A percentile compares a stretch with the other conserved stretches of the same genome.
Conservation (phyloP, 2,888 invertebrate genomes). For the Ophraella communa region DNA sequence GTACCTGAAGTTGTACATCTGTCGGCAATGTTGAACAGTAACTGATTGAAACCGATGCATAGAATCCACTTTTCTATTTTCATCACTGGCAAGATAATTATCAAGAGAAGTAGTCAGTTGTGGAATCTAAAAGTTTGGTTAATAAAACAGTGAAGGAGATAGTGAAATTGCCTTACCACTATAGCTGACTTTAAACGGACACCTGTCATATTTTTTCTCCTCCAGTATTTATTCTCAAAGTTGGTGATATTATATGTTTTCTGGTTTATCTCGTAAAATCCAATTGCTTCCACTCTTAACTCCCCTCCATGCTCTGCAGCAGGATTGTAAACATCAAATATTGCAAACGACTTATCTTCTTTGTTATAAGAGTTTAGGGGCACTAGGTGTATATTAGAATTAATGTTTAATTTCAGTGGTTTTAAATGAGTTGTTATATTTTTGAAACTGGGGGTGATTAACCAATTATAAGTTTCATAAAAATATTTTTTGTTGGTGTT, state of each 20-base stretch:
- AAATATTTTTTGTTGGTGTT: constrained; percentile 39
- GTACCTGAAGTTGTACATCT: constrained; percentile 74
- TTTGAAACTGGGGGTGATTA: constrained; percentile 51
- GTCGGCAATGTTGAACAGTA: constrained; percentile 65
- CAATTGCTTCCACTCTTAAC: constrained; percentile 61
- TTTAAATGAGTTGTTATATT: constrained; percentile 52
- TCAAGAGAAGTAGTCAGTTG: constrained; percentile 52
- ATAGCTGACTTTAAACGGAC: constrained; percentile 64
- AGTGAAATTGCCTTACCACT: constrained; percentile 57
- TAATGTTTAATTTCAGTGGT: constrained; percentile 58
- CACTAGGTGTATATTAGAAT: constrained; percentile 61
- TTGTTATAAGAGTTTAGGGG: constrained; percentile 32
- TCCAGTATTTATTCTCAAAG: constrained; percentile 53
- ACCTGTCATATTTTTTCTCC: constrained; percentile 64
- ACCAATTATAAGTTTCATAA: constrained; percentile 56
- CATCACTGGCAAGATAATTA: constrained; percentile 63
- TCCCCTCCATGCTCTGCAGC: constrained; percentile 64
- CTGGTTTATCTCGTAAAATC: constrained; percentile 59
- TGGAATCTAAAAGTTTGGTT: neutral
- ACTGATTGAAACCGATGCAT: constrained; percentile 71
- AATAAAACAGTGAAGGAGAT: no score
- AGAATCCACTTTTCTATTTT: constrained; percentile 65
- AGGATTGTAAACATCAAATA: constrained; percentile 65
- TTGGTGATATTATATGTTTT: constrained; percentile 41
- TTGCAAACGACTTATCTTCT: constrained; percentile 43